Percentiles rank a stretch among this genome's conserved stretches.
Conservation (phyloP, 2,888 invertebrate genomes). For the Napeogenes sylphis region DNA sequence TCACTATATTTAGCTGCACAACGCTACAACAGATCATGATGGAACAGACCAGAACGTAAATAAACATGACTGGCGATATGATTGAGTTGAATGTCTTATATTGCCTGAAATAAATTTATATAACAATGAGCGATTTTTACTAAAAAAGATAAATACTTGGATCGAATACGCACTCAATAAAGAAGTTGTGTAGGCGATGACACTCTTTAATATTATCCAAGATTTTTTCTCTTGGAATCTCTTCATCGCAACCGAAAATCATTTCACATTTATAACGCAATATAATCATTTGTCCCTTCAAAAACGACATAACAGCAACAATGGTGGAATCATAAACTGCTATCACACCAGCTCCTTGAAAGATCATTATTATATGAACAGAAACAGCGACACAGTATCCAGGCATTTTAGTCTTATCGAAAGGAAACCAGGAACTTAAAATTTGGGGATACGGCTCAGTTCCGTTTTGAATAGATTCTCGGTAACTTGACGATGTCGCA, state of each 20-base stretch:
- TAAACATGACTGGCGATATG: conserved; percentile 55
- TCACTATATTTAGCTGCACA: conserved; percentile 51
- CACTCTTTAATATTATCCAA: conserved; percentile 50
- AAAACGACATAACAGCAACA: conserved; percentile 52
- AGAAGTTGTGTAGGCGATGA: conserved; percentile 50
- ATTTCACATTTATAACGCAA: conserved; percentile 43
- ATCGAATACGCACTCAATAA: conserved; percentile 45
- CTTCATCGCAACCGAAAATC: conserved; percentile 40
- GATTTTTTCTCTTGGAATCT: conserved; percentile 30
- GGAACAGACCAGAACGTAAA: conserved; percentile 57
- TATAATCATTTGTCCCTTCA: conserved; percentile 56
- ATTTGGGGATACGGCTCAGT: conserved; percentile 51
- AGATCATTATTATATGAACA: conserved; percentile 43
- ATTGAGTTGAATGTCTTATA: conserved; percentile 42
- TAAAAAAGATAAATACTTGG: not conserved
- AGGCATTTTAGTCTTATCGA: conserved; percentile 49
- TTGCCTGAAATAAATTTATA: conserved; percentile 42
- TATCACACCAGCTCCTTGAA: conserved; percentile 45
- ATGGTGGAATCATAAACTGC: conserved; percentile 51
- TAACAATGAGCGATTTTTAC: not conserved
- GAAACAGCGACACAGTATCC: conserved; percentile 46
- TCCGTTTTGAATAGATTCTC: conserved; percentile 40
- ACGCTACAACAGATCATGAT: conserved; percentile 56
- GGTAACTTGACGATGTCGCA: conserved; percentile 38
- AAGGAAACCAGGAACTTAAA: conserved; percentile 59